phyloP scores from a whole-genome alignment of 2,888 invertebrate genomes.

The Mactromeris polynyma region DNA sequence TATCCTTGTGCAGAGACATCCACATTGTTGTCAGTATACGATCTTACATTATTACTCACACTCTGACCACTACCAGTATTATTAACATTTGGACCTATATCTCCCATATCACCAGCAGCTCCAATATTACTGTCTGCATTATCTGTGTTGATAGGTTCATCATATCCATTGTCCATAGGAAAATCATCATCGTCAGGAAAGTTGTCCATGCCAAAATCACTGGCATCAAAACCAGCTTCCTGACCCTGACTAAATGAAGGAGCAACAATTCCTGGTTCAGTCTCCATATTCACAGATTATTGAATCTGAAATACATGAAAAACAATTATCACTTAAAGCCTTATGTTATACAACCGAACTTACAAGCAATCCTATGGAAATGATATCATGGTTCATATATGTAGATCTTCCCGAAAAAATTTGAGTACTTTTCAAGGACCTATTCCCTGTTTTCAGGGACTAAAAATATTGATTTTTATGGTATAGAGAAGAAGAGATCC shows the following conservation, averaged over 20 bases:
- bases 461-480: no score
- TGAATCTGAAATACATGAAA: not conserved
- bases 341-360: no score
- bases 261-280: constrained; percentile 33
- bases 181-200: constrained; percentile 36
- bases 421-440: no score
- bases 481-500: no score
- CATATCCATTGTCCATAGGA: constrained; percentile 46
- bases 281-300: constrained; percentile 28
- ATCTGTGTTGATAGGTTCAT: constrained; percentile 15
- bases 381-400: no score
- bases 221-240: constrained; percentile 34
- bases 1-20: not conserved
- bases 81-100: not conserved
- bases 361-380: no score
- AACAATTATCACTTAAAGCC: no score
- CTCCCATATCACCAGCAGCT: not conserved
- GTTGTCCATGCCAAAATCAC: constrained; percentile 41
- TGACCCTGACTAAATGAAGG: constrained; percentile 46
- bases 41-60: not conserved
- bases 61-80: constrained; percentile 5
- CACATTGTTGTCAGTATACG: not conserved
- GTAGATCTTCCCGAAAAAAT: no score
- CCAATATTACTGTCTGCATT: not conserved
- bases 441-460: no score